These are phyloP conservation scores for Eleutherodactylus coqui DNA, from an alignment of 2,797 vertebrate genomes.

Conservation along the genomic window DNA sequence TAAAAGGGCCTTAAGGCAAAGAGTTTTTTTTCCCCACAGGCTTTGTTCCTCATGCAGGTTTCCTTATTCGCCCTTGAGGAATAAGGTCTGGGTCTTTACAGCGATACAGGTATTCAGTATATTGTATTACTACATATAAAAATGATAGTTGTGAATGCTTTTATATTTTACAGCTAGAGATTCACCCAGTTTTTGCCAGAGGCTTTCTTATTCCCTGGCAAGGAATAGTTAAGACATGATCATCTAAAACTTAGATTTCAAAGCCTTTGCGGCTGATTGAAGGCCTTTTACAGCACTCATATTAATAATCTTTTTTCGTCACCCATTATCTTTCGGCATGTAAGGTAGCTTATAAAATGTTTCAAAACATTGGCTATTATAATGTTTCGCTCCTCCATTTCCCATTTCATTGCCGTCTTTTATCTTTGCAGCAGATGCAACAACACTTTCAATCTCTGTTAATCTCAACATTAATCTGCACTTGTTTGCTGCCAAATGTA, in stretches of 20 bases:
- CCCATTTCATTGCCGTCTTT: constrained; percentile 46
- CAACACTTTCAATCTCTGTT: constrained; percentile 54
- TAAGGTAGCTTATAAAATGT: constrained; percentile 59
- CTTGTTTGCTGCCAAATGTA: constrained; percentile 50
- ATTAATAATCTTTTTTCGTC: constrained; percentile 56
- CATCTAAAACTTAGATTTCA: constrained; percentile 41
- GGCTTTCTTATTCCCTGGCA: constrained; percentile 35
- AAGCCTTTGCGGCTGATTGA: constrained; percentile 45
- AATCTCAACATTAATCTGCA: constrained; percentile 59
- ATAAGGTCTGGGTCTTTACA: not conserved
- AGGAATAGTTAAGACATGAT: constrained; percentile 34
- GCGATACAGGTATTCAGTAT: not conserved
- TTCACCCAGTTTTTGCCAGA: constrained; percentile 25
- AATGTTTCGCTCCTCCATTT: constrained; percentile 47
- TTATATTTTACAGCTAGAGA: not conserved
- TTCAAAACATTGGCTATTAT: constrained; percentile 59
- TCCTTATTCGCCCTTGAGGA: too few species aligned
- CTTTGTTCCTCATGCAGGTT: too few species aligned
- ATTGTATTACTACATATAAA: not conserved
- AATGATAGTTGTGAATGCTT: not conserved
- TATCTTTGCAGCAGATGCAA: constrained; percentile 49
- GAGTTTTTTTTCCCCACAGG: too few species aligned
- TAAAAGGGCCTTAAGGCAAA: too few species aligned
- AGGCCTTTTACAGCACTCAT: constrained; percentile 46
- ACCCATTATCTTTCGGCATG: constrained; percentile 58